These are phyloP conservation scores for Hipparchia sbordonii DNA, from an alignment of 2,888 invertebrate genomes.

Conservation along the genomic window DNA sequence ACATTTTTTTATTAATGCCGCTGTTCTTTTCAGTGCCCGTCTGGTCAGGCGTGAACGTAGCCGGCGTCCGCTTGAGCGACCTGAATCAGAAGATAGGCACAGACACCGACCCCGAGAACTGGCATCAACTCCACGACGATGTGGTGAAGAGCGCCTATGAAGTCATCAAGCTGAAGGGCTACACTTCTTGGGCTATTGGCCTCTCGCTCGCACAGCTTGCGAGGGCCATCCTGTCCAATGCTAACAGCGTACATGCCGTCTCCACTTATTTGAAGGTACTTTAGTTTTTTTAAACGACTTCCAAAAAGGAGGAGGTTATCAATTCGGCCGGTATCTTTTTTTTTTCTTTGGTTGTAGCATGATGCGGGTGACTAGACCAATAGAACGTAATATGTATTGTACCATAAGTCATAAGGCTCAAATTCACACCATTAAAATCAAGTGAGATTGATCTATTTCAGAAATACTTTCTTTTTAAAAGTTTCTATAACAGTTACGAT, in stretches of 20 bases:
- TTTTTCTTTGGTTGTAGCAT: no score
- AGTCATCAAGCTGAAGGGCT: conserved; percentile 93
- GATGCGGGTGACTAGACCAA: no score
- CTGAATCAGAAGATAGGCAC: conserved; percentile 89
- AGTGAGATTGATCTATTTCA: no score
- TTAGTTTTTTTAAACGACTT: no score
- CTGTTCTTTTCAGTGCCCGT: conserved; percentile 86
- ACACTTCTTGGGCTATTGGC: conserved; percentile 96
- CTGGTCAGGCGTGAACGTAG: conserved; percentile 97
- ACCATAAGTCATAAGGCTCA: no score
- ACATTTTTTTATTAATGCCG: no score
- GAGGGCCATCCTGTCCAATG: conserved; percentile 88
- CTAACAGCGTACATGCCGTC: conserved; percentile 89
- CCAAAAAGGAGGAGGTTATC: no score
- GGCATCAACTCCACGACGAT: conserved; percentile 88
- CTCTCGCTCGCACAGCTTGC: conserved; percentile 88
- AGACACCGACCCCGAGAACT: conserved; percentile 88
- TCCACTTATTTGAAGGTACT: conserved; percentile 88
- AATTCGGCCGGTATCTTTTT: no score
- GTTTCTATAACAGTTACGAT: no score
- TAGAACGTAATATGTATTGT: neutral
- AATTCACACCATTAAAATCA: neutral
- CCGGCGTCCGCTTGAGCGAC: conserved; percentile 92
- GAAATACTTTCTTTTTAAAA: no score
- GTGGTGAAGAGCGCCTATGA: conserved; percentile 95